phyloP scores from a whole-genome alignment of 2,113 vertebrate genomes.

The Hoplias malabaricus region DNA sequence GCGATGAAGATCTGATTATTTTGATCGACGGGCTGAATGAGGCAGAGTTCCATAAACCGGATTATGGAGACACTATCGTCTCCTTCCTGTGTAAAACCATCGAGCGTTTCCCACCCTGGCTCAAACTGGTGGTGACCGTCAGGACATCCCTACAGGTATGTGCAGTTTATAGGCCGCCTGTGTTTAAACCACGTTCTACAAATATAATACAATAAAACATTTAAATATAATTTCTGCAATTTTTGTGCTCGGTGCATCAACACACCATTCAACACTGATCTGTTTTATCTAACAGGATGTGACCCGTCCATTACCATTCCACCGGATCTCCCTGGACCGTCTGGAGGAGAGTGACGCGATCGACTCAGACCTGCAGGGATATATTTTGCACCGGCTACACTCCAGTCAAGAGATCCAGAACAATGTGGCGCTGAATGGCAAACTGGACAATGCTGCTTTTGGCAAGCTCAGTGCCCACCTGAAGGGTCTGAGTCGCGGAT shows the following conservation, averaged over 20 bases:
- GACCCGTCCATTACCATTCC: slow-evolving; percentile 85
- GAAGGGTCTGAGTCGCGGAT: slow-evolving; percentile 87
- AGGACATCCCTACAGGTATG: slow-evolving; percentile 84
- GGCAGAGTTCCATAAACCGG: slow-evolving; percentile 88
- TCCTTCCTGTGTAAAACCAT: slow-evolving; percentile 87
- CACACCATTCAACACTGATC: no score
- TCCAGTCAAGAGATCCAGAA: slow-evolving; percentile 89
- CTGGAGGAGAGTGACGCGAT: slow-evolving; percentile 88
- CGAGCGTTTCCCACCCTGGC: slow-evolving; percentile 85
- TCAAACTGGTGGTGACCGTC: slow-evolving; percentile 87
- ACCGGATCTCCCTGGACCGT: slow-evolving; percentile 86
- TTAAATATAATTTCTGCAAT: no score
- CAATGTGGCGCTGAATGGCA: slow-evolving; percentile 88
- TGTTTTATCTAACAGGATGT: slow-evolving; percentile 72
- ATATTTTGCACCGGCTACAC: slow-evolving; percentile 86
- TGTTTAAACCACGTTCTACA: not conserved
- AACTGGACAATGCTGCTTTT: slow-evolving; percentile 88
- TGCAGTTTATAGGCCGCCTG: not conserved
- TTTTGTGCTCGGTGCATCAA: no score
- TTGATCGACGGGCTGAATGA: slow-evolving; percentile 88
- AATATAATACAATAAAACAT: no score
- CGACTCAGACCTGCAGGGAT: slow-evolving; percentile 86
- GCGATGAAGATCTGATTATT: slow-evolving; percentile 86
- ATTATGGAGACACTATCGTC: slow-evolving; percentile 88
- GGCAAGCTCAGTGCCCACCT: slow-evolving; percentile 88